phyloP scores from a whole-genome alignment of 1,140 invertebrate genomes.

The Fopius arisanus region DNA sequence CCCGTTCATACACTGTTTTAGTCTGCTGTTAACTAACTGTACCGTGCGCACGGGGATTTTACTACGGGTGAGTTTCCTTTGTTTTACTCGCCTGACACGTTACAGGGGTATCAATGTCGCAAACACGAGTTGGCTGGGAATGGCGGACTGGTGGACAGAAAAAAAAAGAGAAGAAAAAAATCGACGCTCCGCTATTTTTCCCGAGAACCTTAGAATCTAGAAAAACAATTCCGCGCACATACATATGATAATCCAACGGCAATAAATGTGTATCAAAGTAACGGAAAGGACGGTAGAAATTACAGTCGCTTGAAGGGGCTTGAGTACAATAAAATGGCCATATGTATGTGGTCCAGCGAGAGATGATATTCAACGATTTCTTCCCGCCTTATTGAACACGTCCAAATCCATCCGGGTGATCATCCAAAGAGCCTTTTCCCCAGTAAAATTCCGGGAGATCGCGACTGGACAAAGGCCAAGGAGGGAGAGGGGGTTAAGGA shows the following conservation, averaged over 20 bases:
- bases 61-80: not conserved
- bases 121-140: not conserved
- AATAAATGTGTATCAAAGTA: not conserved
- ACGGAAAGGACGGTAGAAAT: not conserved
- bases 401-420: conserved; percentile 10
- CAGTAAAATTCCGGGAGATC: not conserved
- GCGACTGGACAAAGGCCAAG: not conserved
- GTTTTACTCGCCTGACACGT: not conserved
- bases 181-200: not conserved
- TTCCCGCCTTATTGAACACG: conserved; percentile 13
- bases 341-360: not conserved
- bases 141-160: not conserved
- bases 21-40: not conserved
- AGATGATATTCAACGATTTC: conserved; percentile 12
- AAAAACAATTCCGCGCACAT: not conserved
- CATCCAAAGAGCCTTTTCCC: not conserved
- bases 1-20: not conserved
- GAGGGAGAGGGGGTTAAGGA: not conserved
- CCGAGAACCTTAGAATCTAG: not conserved
- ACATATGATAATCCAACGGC: not conserved
- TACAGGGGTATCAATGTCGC: conserved; percentile 26
- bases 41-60: not conserved
- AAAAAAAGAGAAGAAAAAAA: no score
- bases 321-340: not conserved
- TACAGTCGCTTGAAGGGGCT: not conserved